A percentile compares a stretch with the other conserved stretches of the same genome.
These are phyloP conservation scores for Orcinus orca DNA, from an alignment of 2,113 vertebrate genomes.

Conservation along the genomic window DNA sequence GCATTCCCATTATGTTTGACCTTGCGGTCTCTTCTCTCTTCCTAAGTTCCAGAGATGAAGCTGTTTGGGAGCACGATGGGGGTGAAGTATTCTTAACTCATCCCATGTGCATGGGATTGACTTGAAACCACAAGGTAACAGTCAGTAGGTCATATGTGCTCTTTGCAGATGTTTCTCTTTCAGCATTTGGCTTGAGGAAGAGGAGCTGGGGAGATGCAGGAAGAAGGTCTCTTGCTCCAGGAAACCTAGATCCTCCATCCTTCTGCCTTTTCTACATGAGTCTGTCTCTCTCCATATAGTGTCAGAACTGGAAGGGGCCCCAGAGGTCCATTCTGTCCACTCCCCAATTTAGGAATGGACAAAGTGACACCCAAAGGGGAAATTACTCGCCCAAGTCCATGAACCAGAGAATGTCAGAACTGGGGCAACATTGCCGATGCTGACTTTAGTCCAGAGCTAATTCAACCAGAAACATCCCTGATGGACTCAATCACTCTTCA, in stretches of 20 bases:
- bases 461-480: background rate
- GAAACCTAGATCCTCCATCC: background rate
- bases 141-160: background rate
- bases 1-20: background rate
- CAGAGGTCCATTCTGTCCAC: background rate
- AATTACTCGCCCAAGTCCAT: background rate
- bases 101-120: background rate
- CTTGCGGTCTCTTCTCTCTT: background rate
- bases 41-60: background rate
- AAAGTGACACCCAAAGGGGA: background rate
- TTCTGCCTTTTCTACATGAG: background rate
- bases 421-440: background rate
- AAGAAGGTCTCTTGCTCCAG: background rate
- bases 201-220: background rate
- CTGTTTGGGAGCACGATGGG: background rate
- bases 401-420: background rate
- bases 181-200: background rate
- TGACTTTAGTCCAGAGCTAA: background rate
- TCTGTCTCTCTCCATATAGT: background rate
- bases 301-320: background rate
- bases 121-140: background rate
- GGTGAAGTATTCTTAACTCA: background rate
- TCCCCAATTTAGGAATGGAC: background rate
- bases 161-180: background rate
- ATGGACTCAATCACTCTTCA: background rate